phyloP scores from a whole-genome alignment of 2,113 vertebrate genomes.

The Carassius carassius region DNA sequence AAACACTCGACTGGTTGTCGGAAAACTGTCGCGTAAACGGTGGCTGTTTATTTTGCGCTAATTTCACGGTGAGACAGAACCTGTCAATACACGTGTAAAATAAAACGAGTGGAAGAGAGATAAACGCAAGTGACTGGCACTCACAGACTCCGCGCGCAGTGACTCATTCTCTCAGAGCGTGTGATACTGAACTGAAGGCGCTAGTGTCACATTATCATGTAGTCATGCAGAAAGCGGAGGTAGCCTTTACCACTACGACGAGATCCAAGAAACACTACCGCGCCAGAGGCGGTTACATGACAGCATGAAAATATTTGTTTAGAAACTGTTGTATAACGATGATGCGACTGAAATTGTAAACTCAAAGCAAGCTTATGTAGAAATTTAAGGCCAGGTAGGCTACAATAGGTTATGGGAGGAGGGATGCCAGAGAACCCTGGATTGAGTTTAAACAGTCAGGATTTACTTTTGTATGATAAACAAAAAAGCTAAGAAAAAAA shows the following conservation, averaged over 20 bases:
- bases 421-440: neutral
- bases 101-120: neutral
- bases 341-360: neutral
- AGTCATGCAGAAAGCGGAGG: neutral
- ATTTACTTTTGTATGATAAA: neutral
- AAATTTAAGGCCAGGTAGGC: neutral
- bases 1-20: neutral
- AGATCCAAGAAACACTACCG: neutral
- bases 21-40: neutral
- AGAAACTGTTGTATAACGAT: neutral
- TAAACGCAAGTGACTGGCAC: neutral
- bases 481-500: neutral
- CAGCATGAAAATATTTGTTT: neutral
- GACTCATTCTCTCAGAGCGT: neutral
- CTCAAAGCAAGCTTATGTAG: neutral
- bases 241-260: neutral
- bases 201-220: neutral
- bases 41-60: neutral
- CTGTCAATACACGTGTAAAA: neutral
- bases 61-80: neutral
- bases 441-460: neutral
- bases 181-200: neutral
- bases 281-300: too few relatives aligned
- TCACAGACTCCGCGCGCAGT: neutral
- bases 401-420: too few relatives aligned